Conservation (phyloP, 2,113 vertebrate genomes). For the Prolemur simus region DNA sequence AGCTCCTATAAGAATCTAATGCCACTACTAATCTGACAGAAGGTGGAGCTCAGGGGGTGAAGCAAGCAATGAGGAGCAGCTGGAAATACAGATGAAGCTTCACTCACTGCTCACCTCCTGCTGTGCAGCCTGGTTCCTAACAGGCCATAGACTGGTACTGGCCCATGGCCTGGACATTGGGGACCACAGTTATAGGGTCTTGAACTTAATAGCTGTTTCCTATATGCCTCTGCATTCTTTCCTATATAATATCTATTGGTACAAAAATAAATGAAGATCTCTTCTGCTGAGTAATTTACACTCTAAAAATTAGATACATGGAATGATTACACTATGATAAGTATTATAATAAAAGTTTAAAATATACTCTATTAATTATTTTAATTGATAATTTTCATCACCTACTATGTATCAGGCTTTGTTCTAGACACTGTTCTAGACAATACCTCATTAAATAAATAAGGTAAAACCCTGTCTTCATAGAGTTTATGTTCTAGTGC, state of each 20-base stretch:
- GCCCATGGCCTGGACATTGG: no score
- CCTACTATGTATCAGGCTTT: background rate
- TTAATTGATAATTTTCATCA: background rate
- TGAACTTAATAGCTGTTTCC: background rate
- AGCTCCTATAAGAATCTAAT: no score
- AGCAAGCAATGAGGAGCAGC: no score
- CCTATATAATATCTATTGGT: background rate
- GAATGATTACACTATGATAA: background rate
- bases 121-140: no score
- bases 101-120: no score
- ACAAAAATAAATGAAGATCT: background rate
- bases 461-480: background rate
- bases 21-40: no score
- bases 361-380: background rate
- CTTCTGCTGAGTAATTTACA: background rate
- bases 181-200: background rate
- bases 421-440: background rate
- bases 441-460: background rate
- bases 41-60: no score
- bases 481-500: background rate
- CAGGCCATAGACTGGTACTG: no score
- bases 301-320: background rate
- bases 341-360: background rate
- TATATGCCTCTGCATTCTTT: background rate
- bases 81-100: no score